Evolutionary conservation across 2,113 vertebrate species (phyloP).

Genomic region (Macaca mulatta): DNA sequence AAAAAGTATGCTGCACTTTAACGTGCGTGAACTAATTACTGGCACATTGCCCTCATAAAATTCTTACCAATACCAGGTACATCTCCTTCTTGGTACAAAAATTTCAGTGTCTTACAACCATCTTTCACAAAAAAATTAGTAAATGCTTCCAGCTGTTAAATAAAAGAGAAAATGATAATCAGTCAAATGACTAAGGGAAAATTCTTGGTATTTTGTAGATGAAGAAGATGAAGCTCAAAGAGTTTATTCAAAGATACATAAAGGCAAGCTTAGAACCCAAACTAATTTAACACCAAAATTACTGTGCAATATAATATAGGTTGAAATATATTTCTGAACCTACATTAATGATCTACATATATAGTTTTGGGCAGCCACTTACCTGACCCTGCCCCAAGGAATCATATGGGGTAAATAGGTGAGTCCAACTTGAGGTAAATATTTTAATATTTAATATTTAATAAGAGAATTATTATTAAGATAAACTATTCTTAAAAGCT

Average conservation of each 20-base stretch:
- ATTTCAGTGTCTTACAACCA: conserved; percentile 85
- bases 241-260: not conserved
- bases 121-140: conserved; percentile 86
- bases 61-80: conserved; percentile 85
- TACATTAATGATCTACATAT: not conserved
- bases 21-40: not conserved
- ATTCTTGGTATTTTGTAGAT: not conserved
- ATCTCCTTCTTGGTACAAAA: conserved; percentile 89
- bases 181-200: conserved; percentile 13
- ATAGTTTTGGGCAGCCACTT: not conserved
- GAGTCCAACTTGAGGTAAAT: not conserved
- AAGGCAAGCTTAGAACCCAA: not conserved
- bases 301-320: not conserved
- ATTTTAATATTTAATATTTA: not conserved
- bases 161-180: conserved; percentile 36
- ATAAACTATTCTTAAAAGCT: not conserved
- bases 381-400: not conserved
- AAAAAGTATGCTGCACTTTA: not conserved
- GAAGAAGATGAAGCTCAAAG: not conserved
- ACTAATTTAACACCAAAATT: conserved; percentile 6
- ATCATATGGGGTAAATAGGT: not conserved
- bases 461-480: not conserved
- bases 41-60: not conserved
- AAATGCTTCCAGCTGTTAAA: conserved; percentile 86
- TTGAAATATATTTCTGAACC: not conserved